phyloP scores from a whole-genome alignment of 2,113 vertebrate genomes.

The Corapipo altera region DNA sequence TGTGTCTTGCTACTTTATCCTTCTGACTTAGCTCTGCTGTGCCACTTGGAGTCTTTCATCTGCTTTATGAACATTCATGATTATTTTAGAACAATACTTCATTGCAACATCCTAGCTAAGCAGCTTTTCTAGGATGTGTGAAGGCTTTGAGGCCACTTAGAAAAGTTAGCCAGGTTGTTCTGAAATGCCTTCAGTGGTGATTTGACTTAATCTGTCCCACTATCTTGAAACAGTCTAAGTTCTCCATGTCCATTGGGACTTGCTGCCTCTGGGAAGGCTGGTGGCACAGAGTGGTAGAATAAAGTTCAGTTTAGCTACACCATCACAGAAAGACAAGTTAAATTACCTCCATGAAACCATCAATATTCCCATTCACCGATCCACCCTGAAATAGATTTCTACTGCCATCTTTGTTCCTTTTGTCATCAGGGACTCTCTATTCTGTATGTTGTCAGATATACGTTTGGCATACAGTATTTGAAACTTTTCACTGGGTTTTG shows the following conservation, averaged over 20 bases:
- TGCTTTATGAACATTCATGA: neutral
- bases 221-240: neutral
- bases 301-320: neutral
- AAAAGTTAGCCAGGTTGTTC: neutral
- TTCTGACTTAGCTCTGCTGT: neutral
- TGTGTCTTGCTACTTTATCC: neutral
- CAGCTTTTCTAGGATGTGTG: neutral
- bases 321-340: neutral
- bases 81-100: neutral
- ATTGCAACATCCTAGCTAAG: neutral
- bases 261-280: neutral
- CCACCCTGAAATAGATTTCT: neutral
- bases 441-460: neutral
- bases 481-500: neutral
- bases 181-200: neutral
- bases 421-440: neutral
- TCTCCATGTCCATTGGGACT: neutral
- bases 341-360: neutral
- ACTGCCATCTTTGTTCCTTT: neutral
- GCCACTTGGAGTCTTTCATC: neutral
- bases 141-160: neutral
- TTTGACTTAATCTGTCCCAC: neutral
- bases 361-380: neutral
- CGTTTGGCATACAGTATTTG: neutral
- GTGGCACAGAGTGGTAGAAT: neutral